phyloP scores from a whole-genome alignment of 2,888 invertebrate species.

The Colostygia pectinataria region DNA sequence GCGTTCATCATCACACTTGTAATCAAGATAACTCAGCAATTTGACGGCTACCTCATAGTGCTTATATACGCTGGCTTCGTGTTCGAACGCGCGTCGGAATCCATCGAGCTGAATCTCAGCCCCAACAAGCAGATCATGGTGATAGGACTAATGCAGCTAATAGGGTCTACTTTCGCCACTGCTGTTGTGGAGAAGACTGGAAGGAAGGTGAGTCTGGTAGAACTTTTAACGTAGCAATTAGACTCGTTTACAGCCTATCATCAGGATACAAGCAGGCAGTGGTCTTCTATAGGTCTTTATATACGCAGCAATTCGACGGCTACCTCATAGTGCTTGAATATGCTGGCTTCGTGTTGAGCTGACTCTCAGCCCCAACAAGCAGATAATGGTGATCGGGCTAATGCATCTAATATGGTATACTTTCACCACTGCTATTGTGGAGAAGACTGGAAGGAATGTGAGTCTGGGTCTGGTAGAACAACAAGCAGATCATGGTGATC shows the following conservation, averaged over 20 bases:
- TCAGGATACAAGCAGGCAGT: too few relatives aligned
- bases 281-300: too few relatives aligned
- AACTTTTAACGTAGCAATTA: too few relatives aligned
- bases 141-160: slow-evolving; percentile 66
- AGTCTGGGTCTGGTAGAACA: too few relatives aligned
- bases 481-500: slow-evolving; percentile 73
- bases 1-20: slow-evolving; percentile 73
- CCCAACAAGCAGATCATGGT: slow-evolving; percentile 75
- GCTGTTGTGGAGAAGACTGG: slow-evolving; percentile 74
- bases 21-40: slow-evolving; percentile 74
- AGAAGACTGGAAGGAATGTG: too few relatives aligned
- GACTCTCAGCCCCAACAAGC: slow-evolving; percentile 68
- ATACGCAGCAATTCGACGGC: slow-evolving; percentile 75
- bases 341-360: slow-evolving; percentile 68
- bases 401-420: too few relatives aligned
- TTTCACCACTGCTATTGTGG: too few relatives aligned
- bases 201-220: slow-evolving; percentile 56
- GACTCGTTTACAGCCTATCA: too few relatives aligned
- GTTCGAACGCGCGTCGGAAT: slow-evolving; percentile 65
- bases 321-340: slow-evolving; percentile 75
- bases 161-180: slow-evolving; percentile 68
- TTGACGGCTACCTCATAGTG: slow-evolving; percentile 74
- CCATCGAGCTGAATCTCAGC: slow-evolving; percentile 59
- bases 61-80: slow-evolving; percentile 73
- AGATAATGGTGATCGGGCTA: too few relatives aligned